These are phyloP conservation scores for Drosophila sulfurigaster DNA, from an alignment of 1,140 invertebrate species.

Conservation along the genomic window DNA sequence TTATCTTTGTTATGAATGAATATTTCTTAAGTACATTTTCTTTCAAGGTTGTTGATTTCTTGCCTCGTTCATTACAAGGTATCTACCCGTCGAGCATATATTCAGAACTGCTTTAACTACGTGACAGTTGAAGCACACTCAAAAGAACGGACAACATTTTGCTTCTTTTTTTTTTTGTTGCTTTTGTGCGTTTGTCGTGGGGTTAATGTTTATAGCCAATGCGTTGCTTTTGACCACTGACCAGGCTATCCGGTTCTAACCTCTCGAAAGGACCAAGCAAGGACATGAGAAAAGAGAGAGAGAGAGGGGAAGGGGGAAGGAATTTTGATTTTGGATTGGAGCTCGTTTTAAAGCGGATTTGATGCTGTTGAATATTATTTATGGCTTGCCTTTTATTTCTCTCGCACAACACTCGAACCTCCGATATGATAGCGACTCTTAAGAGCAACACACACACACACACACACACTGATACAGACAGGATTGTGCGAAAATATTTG, in stretches of 20 bases:
- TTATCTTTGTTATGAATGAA: too few species aligned
- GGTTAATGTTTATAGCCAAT: conserved; percentile 44
- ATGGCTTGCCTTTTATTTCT: conserved; percentile 70
- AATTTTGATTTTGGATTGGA: conserved; percentile 40
- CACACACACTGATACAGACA: neutral
- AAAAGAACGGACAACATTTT: conserved; percentile 15
- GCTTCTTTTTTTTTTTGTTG: neutral
- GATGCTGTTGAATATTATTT: conserved; percentile 77
- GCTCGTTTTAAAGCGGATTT: conserved; percentile 78
- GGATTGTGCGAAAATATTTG: conserved; percentile 61
- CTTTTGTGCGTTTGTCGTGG: conserved; percentile 11
- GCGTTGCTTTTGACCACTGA: conserved; percentile 36
- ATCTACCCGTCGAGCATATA: neutral
- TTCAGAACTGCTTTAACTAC: neutral
- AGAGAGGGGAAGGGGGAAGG: neutral
- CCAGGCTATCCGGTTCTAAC: conserved; percentile 23
- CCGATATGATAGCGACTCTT: conserved; percentile 54
- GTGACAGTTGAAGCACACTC: conserved; percentile 5
- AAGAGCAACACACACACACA: conserved; percentile 53
- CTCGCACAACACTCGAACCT: conserved; percentile 23
- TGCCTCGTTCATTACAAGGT: neutral
- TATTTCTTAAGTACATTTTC: too few species aligned
- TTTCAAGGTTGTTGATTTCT: too few species aligned
- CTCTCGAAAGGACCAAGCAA: neutral
- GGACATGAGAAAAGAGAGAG: neutral